A percentile compares a stretch with the other conserved stretches of the same genome.
Evolutionary conservation across 1,140 invertebrate genomes (phyloP).

Genomic region (Thaumetopoea pityocampa): DNA sequence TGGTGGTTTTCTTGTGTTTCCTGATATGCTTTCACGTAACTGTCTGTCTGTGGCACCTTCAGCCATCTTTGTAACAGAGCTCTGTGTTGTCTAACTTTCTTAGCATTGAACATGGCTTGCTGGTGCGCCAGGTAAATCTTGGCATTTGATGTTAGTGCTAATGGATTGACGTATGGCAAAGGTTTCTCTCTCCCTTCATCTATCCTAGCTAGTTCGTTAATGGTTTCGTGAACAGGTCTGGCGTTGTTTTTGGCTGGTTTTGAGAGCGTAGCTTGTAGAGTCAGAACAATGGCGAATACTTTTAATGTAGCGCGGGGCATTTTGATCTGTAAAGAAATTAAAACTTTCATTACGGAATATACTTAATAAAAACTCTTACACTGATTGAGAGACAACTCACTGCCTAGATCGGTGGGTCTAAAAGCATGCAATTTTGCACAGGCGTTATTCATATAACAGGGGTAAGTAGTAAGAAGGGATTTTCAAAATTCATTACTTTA

Average conservation of each 20-base stretch:
- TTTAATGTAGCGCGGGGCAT: constrained; percentile 27
- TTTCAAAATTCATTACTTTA: too few relatives aligned
- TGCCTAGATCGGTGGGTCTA: too few relatives aligned
- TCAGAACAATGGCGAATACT: constrained; percentile 25
- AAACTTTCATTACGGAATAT: too few relatives aligned
- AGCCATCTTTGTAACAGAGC: constrained; percentile 58
- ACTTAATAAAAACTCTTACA: too few relatives aligned
- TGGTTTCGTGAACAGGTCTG: constrained; percentile 54
- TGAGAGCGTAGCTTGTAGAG: constrained; percentile 27
- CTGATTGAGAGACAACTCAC: too few relatives aligned
- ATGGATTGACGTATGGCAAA: constrained; percentile 58
- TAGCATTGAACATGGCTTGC: constrained; percentile 69
- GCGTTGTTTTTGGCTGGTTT: constrained; percentile 38
- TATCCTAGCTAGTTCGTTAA: constrained; percentile 58
- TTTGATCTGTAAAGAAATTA: constrained; percentile 39
- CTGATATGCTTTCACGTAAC: constrained; percentile 68
- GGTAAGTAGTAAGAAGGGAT: too few relatives aligned
- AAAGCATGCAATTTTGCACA: too few relatives aligned
- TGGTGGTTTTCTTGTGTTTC: constrained; percentile 69
- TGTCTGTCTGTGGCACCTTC: constrained; percentile 44
- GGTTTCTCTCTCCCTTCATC: constrained; percentile 43
- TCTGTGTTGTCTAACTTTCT: constrained; percentile 57
- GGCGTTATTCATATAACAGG: too few relatives aligned
- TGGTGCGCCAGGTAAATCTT: constrained; percentile 58
- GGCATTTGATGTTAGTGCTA: constrained; percentile 57